Percentiles rank a stretch among this genome's conserved stretches.
Evolutionary conservation across 2,113 vertebrate genomes (phyloP).

Genomic region (Clarias batrachus): DNA sequence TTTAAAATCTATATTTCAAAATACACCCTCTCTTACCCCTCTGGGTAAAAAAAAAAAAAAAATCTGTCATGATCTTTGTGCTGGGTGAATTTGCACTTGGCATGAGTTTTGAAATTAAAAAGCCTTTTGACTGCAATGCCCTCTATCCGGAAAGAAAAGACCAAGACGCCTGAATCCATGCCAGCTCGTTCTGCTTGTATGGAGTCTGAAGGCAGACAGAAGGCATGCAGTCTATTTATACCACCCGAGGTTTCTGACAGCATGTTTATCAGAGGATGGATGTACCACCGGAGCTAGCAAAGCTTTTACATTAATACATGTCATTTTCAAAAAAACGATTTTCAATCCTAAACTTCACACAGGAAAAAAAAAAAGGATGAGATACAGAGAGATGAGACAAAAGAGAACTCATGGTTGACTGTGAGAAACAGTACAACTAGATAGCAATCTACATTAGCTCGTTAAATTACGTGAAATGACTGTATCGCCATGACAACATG

Average conservation of each 20-base stretch:
- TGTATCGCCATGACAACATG: conserved; percentile 29
- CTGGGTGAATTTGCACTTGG: conserved; percentile 56
- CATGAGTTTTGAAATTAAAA: conserved; percentile 60
- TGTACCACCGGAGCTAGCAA: conserved; percentile 52
- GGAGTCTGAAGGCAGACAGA: conserved; percentile 54
- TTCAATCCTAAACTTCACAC: conserved; percentile 2
- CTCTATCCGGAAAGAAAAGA: conserved; percentile 47
- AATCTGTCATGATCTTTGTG: conserved; percentile 62
- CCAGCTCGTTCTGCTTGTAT: conserved; percentile 42
- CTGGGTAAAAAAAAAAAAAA: conserved; percentile 37
- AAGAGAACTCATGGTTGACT: conserved; percentile 6
- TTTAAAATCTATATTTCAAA: conserved; percentile 14
- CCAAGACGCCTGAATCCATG: conserved; percentile 50
- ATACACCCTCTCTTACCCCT: conserved; percentile 21
- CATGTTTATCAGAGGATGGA: conserved; percentile 40
- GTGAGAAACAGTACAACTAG: neutral
- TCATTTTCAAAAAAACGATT: neutral
- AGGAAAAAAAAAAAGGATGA: neutral
- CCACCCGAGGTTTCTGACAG: conserved; percentile 13
- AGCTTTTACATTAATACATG: conserved; percentile 32
- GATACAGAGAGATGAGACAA: neutral
- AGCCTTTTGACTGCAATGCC: conserved; percentile 43
- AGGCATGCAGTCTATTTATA: conserved; percentile 68
- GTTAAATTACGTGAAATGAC: neutral
- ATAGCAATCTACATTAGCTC: neutral